These are phyloP conservation scores for Pionites leucogaster DNA, from an alignment of 2,113 vertebrate species.

Conservation along the genomic window DNA sequence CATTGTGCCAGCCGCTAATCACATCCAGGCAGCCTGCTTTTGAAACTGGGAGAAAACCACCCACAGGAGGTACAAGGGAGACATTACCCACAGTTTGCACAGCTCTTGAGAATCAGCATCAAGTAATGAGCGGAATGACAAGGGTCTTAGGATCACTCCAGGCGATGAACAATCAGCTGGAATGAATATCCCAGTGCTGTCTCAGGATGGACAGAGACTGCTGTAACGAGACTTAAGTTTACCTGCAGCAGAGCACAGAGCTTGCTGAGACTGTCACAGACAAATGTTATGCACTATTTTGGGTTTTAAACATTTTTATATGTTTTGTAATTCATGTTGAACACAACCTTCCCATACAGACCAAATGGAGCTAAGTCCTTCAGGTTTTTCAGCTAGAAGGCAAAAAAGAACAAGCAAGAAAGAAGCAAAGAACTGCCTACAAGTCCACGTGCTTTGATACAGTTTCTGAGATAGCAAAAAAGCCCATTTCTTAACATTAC, in stretches of 20 bases:
- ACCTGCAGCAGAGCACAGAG: background rate
- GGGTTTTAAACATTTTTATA: background rate
- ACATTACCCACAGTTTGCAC: background rate
- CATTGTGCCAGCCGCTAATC: background rate
- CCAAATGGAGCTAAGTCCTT: background rate
- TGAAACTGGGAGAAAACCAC: background rate
- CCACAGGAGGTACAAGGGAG: background rate
- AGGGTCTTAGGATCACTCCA: background rate
- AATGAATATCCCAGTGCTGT: background rate
- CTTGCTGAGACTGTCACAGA: background rate
- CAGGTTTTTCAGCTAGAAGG: slow-evolving; percentile 12
- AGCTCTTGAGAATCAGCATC: background rate
- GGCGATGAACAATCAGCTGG: background rate
- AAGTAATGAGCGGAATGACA: background rate
- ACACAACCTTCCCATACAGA: background rate
- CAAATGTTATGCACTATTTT: background rate
- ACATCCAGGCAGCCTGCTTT: background rate
- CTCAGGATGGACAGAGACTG: background rate
- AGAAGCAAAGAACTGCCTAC: background rate
- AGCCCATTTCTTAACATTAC: background rate
- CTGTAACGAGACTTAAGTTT: background rate
- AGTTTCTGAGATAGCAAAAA: slow-evolving; percentile 8
- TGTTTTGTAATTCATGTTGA: background rate
- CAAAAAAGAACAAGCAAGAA: background rate
- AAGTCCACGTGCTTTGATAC: background rate